Evolutionary conservation across 2,888 invertebrate species (phyloP), one percentile per base, ranked within the genome.

Genomic region (Mythimna ferrago): DNA sequence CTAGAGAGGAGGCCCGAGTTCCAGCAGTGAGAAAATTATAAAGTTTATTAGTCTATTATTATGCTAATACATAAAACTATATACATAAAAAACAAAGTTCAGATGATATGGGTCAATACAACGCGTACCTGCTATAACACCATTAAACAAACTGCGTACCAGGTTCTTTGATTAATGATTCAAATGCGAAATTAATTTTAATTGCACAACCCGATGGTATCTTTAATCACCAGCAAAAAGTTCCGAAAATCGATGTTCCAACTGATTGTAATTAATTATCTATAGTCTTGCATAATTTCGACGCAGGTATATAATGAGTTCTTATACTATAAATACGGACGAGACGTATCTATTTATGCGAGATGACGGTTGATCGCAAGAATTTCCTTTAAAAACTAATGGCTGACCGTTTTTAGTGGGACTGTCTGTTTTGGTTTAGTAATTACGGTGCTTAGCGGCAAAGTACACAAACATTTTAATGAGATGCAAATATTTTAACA

Each of bases 401-500:
- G 61, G 51, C 32, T 3, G 21, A n/a, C 44, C 60, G 66, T 78
- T 76, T 76, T 80, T 72, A 76, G n/a, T 41, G 32, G 61, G 78
- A 69, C 71, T 74, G 68, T 64, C 68, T 66, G 81, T 81, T 86
- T 85, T 85, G 80, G 84, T 73, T 69, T 68, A 57, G 65, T 84
- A 85, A 89, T 86, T 80, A 73, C 66, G 53, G 78, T 76, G 66
- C 70, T 87, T 83, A 83, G 80, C 70, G 75, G 84, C 73, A 71
- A 78, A 70, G 76, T 84, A 78, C 63, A 81, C 80, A 85, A 85
- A 83, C 69, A 79, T 76, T 54, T 65, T 73, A 77, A 77, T 71
- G 71, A 41, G 60, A 66, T 41, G 56, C n/a, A 35, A 80, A 76
- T 70, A 76, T 67, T 75, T 4, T 51, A 51, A 56, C 26, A 67